Evolutionary conservation across 2,888 invertebrate genomes (phyloP).

Genomic region (Emmelina monodactyla): DNA sequence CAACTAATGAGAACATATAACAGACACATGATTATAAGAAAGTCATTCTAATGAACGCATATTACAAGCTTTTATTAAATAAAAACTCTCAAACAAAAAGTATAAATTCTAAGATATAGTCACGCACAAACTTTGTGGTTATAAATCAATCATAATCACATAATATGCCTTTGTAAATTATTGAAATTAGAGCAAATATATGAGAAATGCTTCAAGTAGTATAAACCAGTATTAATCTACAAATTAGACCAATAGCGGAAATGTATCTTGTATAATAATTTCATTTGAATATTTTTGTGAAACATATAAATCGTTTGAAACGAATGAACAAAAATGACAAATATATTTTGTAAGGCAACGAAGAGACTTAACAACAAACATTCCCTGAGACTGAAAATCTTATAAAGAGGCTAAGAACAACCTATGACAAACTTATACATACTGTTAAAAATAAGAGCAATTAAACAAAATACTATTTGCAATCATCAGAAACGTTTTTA

Average conservation of each 20-base stretch:
- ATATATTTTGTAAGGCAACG: slow-evolving; percentile 60
- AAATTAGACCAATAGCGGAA: slow-evolving; percentile 17
- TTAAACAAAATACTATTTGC: slow-evolving; percentile 14
- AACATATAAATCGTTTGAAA: slow-evolving; percentile 29
- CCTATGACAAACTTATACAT: slow-evolving; percentile 22
- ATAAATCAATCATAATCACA: slow-evolving; percentile 23
- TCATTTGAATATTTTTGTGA: slow-evolving; percentile 57
- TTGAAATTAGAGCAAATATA: slow-evolving; percentile 22
- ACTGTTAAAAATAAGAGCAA: slow-evolving; percentile 27
- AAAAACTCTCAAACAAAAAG: background rate
- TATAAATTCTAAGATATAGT: slow-evolving; percentile 19
- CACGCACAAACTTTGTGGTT: slow-evolving; percentile 50
- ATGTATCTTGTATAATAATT: slow-evolving; percentile 25
- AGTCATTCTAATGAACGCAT: background rate
- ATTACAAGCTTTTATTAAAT: no score
- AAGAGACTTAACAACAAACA: slow-evolving; percentile 63
- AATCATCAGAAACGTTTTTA: background rate
- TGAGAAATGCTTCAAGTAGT: slow-evolving; percentile 46
- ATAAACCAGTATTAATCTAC: slow-evolving; percentile 23
- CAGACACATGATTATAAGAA: no score
- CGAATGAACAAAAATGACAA: slow-evolving; percentile 30
- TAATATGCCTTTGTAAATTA: slow-evolving; percentile 33
- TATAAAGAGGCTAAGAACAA: slow-evolving; percentile 55
- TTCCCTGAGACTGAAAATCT: slow-evolving; percentile 61
- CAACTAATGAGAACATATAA: no score